A percentile compares a stretch with the other conserved stretches of the same genome.
Conservation (phyloP, 1,140 invertebrate species). For the Heliconius hewitsoni region DNA sequence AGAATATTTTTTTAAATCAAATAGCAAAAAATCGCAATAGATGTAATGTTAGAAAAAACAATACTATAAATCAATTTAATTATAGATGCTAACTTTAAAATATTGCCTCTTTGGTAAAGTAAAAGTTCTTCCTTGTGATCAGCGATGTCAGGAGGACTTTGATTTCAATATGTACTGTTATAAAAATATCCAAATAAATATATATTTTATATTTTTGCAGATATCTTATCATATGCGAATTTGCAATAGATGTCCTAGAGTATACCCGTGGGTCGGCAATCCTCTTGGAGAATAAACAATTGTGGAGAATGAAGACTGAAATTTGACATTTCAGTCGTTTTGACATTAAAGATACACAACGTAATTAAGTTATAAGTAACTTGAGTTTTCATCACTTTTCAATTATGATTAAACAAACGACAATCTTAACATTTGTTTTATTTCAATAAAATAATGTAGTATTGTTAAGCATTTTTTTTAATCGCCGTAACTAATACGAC, state of each 20-base stretch:
- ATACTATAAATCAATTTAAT: no score
- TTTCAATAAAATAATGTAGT: not conserved
- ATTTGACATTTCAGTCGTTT: not conserved
- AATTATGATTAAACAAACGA: not conserved
- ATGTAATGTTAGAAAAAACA: no score
- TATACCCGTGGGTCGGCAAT: slow-evolving; percentile 62
- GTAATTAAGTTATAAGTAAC: not conserved
- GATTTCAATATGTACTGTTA: no score
- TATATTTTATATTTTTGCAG: slow-evolving; percentile 41
- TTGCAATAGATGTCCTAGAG: slow-evolving; percentile 51
- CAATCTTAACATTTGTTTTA: not conserved
- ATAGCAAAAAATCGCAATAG: no score
- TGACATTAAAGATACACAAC: not conserved
- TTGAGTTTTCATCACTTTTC: not conserved
- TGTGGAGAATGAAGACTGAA: not conserved
- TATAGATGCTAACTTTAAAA: not conserved
- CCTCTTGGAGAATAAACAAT: slow-evolving; percentile 53
- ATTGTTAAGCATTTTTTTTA: no score
- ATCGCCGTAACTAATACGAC: no score
- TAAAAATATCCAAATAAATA: no score
- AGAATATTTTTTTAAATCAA: not conserved
- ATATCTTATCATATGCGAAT: slow-evolving; percentile 49
- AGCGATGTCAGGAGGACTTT: no score
- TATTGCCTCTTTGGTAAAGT: not conserved
- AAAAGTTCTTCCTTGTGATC: not conserved